Evolutionary conservation across 1,140 invertebrate genomes (phyloP).

Genomic region (Vanessa tameamea): DNA sequence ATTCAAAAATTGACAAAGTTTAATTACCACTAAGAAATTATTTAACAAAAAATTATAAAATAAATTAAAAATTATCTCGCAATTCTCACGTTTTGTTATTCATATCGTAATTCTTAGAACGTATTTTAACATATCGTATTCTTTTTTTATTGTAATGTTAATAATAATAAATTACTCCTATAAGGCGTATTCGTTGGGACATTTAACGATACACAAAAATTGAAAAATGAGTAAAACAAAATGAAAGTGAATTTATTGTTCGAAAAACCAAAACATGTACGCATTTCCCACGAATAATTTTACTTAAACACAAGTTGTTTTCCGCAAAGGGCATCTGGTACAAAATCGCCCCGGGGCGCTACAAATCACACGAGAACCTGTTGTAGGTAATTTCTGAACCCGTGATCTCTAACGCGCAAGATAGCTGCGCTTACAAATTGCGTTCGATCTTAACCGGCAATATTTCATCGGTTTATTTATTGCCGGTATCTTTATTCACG

Average conservation of each 20-base stretch:
- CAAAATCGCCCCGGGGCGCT: constrained; percentile 68
- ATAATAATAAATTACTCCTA: too few relatives aligned
- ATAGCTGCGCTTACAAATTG: constrained; percentile 73
- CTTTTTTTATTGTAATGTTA: too few relatives aligned
- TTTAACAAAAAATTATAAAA: too few relatives aligned
- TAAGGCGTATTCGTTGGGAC: too few relatives aligned
- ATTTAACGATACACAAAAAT: neutral
- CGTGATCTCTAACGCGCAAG: constrained; percentile 67
- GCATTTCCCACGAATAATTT: constrained; percentile 52
- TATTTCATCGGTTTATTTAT: constrained; percentile 77
- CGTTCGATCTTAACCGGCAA: constrained; percentile 71
- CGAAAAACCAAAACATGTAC: constrained; percentile 31
- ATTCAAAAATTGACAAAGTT: too few relatives aligned
- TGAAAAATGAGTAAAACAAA: neutral
- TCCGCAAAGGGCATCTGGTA: constrained; percentile 62
- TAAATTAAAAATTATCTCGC: too few relatives aligned
- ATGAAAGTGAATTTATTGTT: neutral
- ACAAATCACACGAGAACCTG: constrained; percentile 79
- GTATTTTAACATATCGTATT: too few relatives aligned
- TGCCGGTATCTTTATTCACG: constrained; percentile 52
- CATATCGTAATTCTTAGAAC: too few relatives aligned
- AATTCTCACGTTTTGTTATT: too few relatives aligned
- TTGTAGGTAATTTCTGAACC: constrained; percentile 72
- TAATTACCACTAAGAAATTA: too few relatives aligned
- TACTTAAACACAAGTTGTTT: constrained; percentile 69